Conservation (phyloP, 2,113 vertebrate genomes). For the Entomyzon cyanotis region DNA sequence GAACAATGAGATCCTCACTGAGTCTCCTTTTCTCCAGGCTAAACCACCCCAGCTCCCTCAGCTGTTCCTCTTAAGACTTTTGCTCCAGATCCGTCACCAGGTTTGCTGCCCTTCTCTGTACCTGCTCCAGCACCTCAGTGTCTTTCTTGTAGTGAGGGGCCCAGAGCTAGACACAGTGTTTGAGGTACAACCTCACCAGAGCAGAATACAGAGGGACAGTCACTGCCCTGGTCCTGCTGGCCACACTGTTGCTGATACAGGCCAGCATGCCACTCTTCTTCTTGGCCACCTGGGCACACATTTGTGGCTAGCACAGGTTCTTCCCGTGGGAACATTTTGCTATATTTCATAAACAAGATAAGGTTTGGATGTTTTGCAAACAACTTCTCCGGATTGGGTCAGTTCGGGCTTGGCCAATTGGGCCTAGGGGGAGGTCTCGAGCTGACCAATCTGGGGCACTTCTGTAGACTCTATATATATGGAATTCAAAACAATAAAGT, state of each 20-base stretch:
- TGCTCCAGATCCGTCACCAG: not conserved
- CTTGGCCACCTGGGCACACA: not conserved
- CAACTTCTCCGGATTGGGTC: too few species aligned
- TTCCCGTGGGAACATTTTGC: too few species aligned
- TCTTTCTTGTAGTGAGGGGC: not conserved
- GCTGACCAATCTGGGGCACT: too few species aligned
- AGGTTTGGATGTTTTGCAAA: too few species aligned
- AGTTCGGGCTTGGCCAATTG: too few species aligned
- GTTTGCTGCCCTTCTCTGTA: not conserved
- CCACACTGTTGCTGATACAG: not conserved
- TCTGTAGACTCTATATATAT: too few species aligned
- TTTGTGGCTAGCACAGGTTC: too few species aligned
- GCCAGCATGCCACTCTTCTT: not conserved
- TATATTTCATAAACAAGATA: too few species aligned
- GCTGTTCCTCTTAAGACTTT: not conserved
- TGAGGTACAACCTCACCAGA: not conserved
- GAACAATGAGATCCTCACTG: not conserved
- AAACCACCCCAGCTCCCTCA: not conserved
- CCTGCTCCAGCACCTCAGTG: not conserved
- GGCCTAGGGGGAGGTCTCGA: too few species aligned
- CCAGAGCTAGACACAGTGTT: not conserved
- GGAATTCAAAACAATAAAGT: too few species aligned
- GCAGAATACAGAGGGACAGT: not conserved
- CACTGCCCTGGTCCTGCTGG: not conserved
- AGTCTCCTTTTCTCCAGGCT: not conserved